A percentile compares a stretch with the other conserved stretches of the same genome.
Conservation (phyloP, 2,888 invertebrate species). For the Apamea anceps region DNA sequence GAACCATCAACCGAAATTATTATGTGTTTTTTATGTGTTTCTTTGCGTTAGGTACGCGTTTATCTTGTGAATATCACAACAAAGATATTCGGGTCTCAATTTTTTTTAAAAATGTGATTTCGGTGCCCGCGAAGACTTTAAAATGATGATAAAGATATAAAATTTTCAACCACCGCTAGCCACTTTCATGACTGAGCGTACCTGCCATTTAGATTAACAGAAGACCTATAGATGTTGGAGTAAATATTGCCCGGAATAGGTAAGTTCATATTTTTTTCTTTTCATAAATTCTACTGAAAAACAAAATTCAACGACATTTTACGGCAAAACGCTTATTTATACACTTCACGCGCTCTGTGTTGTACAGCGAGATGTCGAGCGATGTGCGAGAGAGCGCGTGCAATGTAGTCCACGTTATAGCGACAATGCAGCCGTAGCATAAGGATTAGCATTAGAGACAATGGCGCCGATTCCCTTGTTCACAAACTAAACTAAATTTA, state of each 20-base stretch:
- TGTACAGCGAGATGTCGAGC: no score
- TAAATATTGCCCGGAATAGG: background rate
- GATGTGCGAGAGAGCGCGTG: no score
- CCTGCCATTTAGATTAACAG: background rate
- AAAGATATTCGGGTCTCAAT: no score
- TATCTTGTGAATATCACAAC: background rate
- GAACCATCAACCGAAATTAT: slow-evolving; percentile 43
- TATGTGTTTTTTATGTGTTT: background rate
- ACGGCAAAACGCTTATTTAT: background rate
- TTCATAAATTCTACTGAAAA: no score
- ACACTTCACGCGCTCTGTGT: no score
- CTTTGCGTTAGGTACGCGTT: background rate
- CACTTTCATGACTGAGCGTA: background rate
- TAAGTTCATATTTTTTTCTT: background rate
- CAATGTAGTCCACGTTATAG: no score
- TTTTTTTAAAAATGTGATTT: background rate
- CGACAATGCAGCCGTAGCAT: no score
- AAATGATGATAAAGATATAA: background rate
- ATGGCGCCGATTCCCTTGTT: no score
- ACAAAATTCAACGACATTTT: background rate
- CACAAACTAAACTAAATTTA: no score
- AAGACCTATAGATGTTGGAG: background rate
- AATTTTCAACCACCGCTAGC: background rate
- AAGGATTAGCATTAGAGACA: no score
- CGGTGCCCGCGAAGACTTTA: background rate